These are phyloP conservation scores for Actinia equina DNA, from an alignment of 64 coral and sea anemone species.

Conservation along the genomic window DNA sequence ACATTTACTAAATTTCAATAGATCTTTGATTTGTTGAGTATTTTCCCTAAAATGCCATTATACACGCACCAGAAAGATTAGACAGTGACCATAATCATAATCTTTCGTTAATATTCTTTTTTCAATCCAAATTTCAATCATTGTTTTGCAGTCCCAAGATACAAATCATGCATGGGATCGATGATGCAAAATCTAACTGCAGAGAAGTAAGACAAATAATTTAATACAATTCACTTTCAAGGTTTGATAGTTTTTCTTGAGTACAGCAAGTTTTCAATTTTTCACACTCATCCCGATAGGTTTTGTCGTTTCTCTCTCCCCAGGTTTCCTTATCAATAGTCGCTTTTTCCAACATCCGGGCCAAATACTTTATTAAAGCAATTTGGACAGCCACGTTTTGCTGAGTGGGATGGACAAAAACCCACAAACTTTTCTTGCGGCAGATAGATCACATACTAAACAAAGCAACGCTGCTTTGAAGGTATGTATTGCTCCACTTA, in stretches of 20 bases:
- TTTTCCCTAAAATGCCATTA: slow-evolving; percentile 61
- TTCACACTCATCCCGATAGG: background rate
- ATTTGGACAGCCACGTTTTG: slow-evolving; percentile 37
- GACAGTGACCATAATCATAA: slow-evolving; percentile 51
- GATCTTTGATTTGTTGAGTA: slow-evolving; percentile 55
- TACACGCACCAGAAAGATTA: slow-evolving; percentile 50
- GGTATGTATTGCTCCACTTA: background rate
- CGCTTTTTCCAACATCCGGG: background rate
- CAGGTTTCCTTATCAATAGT: slow-evolving; percentile 32
- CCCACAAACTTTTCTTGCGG: slow-evolving; percentile 56
- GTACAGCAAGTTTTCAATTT: background rate
- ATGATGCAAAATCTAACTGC: slow-evolving; percentile 38
- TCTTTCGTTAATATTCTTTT: slow-evolving; percentile 5
- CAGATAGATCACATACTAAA: slow-evolving; percentile 21
- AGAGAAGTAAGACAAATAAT: slow-evolving; percentile 44
- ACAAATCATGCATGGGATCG: slow-evolving; percentile 74
- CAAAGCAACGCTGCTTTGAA: background rate
- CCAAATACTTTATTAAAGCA: slow-evolving; percentile 27
- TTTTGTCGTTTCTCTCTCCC: background rate
- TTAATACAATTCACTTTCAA: slow-evolving; percentile 33
- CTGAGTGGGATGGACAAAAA: slow-evolving; percentile 30
- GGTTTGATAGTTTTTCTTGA: slow-evolving; percentile 42
- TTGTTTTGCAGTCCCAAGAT: slow-evolving; percentile 34
- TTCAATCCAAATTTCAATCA: slow-evolving; percentile 49
- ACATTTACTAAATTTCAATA: slow-evolving; percentile 62